These are phyloP conservation scores for Caenorhabditis remanei DNA, from an alignment of 1,140 invertebrate species.

Conservation along the genomic window DNA sequence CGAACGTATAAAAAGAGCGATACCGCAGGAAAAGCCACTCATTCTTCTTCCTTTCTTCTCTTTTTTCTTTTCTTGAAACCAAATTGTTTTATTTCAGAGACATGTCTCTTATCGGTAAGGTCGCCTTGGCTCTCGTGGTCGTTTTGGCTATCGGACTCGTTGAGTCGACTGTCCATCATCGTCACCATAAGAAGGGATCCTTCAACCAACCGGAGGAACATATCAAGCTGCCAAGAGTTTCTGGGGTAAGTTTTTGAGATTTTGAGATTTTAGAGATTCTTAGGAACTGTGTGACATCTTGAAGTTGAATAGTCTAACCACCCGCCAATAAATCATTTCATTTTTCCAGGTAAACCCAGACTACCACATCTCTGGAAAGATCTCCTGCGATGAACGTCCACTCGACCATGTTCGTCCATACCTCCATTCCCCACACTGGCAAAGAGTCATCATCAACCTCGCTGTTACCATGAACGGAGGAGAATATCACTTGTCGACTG, in stretches of 20 bases:
- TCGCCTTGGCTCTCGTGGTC: not conserved
- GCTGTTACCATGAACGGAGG: not conserved
- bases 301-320: not conserved
- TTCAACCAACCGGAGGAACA: not conserved
- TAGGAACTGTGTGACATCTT: too few species aligned
- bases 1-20: not conserved
- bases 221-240: too few species aligned
- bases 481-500: constrained; percentile 10
- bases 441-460: constrained; percentile 16
- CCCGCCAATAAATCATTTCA: not conserved
- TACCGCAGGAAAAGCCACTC: not conserved
- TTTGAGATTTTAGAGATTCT: too few species aligned
- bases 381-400: not conserved
- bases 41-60: not conserved
- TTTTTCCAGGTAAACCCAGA: not conserved
- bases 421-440: not conserved
- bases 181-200: constrained; percentile 26
- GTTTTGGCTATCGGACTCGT: not conserved
- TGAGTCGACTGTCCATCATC: constrained; percentile 1
- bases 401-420: constrained; percentile 5
- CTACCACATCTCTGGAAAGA: not conserved
- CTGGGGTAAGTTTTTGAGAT: too few species aligned
- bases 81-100: not conserved
- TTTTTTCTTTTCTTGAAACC: not conserved
- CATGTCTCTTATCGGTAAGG: constrained; percentile 4